phyloP scores from a whole-genome alignment of 2,797 vertebrate genomes.

The Coranthus polyacanthus region DNA sequence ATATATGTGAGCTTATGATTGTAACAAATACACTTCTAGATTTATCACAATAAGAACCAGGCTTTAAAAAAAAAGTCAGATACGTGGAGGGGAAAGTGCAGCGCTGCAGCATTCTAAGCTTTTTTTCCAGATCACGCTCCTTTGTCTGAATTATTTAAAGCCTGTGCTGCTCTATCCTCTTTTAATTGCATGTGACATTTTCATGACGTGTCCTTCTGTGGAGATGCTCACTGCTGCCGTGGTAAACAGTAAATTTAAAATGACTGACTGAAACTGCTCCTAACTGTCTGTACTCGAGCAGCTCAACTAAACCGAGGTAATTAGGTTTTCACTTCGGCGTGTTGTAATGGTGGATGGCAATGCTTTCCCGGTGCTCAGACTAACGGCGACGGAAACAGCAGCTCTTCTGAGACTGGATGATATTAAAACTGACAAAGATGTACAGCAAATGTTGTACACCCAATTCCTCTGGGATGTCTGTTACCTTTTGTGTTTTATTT shows the following conservation, averaged over 20 bases:
- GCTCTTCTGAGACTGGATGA: constrained; percentile 12
- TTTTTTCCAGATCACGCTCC: constrained; percentile 72
- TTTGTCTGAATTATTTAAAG: constrained; percentile 84
- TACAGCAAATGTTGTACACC: constrained; percentile 2
- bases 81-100: constrained; percentile 47
- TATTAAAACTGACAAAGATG: constrained; percentile 31
- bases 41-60: constrained; percentile 28
- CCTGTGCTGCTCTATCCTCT: constrained; percentile 64
- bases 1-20: constrained; percentile 11
- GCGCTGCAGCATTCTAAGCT: constrained; percentile 64
- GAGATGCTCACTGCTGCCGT: constrained; percentile 52
- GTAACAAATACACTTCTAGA: constrained; percentile 3
- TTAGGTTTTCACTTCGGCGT: constrained; percentile 32
- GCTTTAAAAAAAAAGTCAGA: constrained; percentile 12
- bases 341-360: constrained; percentile 11
- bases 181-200: constrained; percentile 85
- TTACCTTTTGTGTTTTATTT: neutral
- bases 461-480: constrained; percentile 4
- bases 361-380: constrained; percentile 22
- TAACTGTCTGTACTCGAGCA: constrained; percentile 24
- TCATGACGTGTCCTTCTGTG: constrained; percentile 76
- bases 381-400: constrained; percentile 23
- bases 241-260: constrained; percentile 79
- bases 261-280: constrained; percentile 41
- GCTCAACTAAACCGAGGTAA: constrained; percentile 36